A percentile compares a stretch with the other conserved stretches of the same genome.
Evolutionary conservation across 2,113 vertebrate species (phyloP).

Genomic region (Monopterus albus): DNA sequence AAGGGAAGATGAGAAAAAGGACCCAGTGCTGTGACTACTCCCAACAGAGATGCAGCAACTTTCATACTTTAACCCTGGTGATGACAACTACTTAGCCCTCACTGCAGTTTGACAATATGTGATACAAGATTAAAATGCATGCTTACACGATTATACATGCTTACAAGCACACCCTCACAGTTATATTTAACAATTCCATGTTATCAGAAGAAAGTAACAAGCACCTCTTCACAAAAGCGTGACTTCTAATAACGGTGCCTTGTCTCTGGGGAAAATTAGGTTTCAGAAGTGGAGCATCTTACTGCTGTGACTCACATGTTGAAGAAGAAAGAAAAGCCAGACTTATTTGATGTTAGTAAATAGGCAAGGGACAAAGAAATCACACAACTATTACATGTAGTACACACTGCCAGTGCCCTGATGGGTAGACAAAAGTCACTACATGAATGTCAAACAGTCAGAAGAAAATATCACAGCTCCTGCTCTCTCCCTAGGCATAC

Average conservation of each 20-base stretch:
- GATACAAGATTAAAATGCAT: not conserved
- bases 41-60: not conserved
- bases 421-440: conserved; percentile 55
- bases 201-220: conserved; percentile 15
- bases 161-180: not conserved
- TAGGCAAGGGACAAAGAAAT: conserved; percentile 50
- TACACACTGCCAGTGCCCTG: conserved; percentile 6
- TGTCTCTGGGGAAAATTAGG: conserved; percentile 31
- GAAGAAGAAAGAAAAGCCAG: conserved; percentile 8
- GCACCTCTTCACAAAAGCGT: conserved; percentile 12
- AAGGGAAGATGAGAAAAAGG: not conserved
- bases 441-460: conserved; percentile 64
- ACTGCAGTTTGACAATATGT: not conserved
- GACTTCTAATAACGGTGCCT: conserved; percentile 33
- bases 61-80: conserved; percentile 16
- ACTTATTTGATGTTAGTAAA: conserved; percentile 51
- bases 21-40: not conserved
- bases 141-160: not conserved
- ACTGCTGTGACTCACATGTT: conserved; percentile 7
- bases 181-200: conserved; percentile 8
- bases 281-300: conserved; percentile 29
- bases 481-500: conserved; percentile 41
- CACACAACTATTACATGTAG: conserved; percentile 28
- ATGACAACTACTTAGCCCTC: conserved; percentile 11
- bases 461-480: conserved; percentile 50